Conservation (phyloP, 1,140 invertebrate genomes). For the Leptoteleia sp. region DNA sequence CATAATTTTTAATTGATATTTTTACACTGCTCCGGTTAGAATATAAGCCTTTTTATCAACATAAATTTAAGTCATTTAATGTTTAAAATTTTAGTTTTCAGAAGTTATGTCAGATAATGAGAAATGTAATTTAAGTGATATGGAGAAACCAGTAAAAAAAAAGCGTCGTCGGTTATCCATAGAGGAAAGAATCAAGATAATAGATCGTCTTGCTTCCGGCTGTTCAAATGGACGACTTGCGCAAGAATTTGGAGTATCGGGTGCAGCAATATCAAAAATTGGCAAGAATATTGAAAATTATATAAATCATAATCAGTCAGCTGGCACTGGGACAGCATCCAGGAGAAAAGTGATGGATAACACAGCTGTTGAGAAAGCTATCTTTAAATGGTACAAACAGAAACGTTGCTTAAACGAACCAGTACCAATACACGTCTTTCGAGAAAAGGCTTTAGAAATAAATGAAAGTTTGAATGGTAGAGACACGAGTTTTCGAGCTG, state of each 20-base stretch:
- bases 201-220: constrained; percentile 36
- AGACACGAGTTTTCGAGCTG: constrained; percentile 34
- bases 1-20: no score
- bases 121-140: not conserved
- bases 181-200: constrained; percentile 52
- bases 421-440: constrained; percentile 14
- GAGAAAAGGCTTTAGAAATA: constrained; percentile 39
- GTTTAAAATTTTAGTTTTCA: no score
- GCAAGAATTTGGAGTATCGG: constrained; percentile 41
- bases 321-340: not conserved
- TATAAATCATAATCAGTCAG: constrained; percentile 30
- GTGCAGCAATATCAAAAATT: constrained; percentile 45
- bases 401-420: constrained; percentile 38
- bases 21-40: no score
- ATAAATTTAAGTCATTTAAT: no score
- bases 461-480: constrained; percentile 41
- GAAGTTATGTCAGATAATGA: constrained; percentile 25
- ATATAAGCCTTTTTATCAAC: no score
- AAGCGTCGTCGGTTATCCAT: constrained; percentile 37
- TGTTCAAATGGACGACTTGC: constrained; percentile 38
- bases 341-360: constrained; percentile 25
- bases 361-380: constrained; percentile 43
- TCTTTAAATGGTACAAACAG: constrained; percentile 58
- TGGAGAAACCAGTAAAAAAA: constrained; percentile 21
- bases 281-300: constrained; percentile 50